Conservation (phyloP, 2,888 invertebrate species). For the Eristalis tenax region DNA sequence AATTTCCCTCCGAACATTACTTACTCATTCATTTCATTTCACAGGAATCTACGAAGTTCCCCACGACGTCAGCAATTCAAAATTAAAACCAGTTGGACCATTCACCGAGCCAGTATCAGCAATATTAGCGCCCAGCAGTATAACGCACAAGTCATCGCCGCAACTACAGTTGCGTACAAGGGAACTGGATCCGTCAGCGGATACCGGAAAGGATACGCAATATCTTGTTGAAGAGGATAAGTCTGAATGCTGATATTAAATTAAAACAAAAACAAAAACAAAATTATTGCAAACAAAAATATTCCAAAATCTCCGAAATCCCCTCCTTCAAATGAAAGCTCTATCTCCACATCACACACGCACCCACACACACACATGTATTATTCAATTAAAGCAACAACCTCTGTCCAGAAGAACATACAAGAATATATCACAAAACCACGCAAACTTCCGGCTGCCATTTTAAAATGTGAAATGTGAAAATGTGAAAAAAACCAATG, state of each 20-base stretch:
- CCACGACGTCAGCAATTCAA: slow-evolving; percentile 84
- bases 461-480: slow-evolving; percentile 44
- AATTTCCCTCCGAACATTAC: no score
- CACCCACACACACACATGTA: background rate
- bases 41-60: slow-evolving; percentile 91
- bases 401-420: slow-evolving; percentile 34
- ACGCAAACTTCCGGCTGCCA: slow-evolving; percentile 67
- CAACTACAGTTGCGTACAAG: slow-evolving; percentile 88
- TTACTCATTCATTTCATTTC: slow-evolving; percentile 71
- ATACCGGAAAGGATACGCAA: slow-evolving; percentile 95
- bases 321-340: background rate
- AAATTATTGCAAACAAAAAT: background rate
- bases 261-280: slow-evolving; percentile 59
- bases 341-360: slow-evolving; percentile 55
- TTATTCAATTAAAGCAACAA: slow-evolving; percentile 21
- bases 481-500: slow-evolving; percentile 17
- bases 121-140: slow-evolving; percentile 90
- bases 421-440: slow-evolving; percentile 41
- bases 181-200: slow-evolving; percentile 91
- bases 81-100: slow-evolving; percentile 84
- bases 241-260: slow-evolving; percentile 83
- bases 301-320: slow-evolving; percentile 51
- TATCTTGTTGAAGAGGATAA: slow-evolving; percentile 94
- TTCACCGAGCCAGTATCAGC: slow-evolving; percentile 86
- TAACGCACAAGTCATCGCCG: slow-evolving; percentile 89